Conservation (phyloP, 2,797 vertebrate species). For the Xiphophorus birchmanni region DNA sequence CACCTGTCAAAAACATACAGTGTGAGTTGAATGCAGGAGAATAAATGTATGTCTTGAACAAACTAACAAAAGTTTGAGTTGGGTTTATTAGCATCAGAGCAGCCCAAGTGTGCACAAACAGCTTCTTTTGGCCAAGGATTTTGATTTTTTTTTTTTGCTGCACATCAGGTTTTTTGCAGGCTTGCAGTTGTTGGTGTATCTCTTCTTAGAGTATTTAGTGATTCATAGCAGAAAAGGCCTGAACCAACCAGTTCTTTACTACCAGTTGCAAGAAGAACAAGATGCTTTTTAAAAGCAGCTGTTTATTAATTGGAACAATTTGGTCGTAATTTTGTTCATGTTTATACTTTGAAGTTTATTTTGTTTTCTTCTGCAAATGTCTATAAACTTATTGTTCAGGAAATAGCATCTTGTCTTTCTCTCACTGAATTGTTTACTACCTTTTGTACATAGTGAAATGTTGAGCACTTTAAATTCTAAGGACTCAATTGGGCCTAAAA, state of each 20-base stretch:
- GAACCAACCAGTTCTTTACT: background rate
- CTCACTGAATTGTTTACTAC: background rate
- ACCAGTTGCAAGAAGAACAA: background rate
- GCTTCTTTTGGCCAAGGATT: background rate
- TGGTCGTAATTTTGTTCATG: background rate
- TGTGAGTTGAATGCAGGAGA: background rate
- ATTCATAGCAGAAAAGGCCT: background rate
- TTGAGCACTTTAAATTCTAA: background rate
- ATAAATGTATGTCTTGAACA: background rate
- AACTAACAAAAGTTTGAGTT: background rate
- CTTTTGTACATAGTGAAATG: background rate
- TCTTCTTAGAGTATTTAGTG: background rate
- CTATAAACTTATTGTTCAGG: background rate
- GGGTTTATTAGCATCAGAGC: background rate
- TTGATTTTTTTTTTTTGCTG: background rate
- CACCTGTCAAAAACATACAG: background rate
- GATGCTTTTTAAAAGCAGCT: background rate
- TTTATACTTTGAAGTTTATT: background rate
- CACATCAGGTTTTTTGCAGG: background rate
- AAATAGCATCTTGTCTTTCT: background rate
- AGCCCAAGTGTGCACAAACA: background rate
- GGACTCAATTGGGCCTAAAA: background rate
- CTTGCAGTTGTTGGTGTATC: background rate
- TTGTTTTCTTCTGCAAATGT: background rate
- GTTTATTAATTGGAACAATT: background rate